phyloP scores from a whole-genome alignment of 2,888 invertebrate species.

The Drosophila greeni region DNA sequence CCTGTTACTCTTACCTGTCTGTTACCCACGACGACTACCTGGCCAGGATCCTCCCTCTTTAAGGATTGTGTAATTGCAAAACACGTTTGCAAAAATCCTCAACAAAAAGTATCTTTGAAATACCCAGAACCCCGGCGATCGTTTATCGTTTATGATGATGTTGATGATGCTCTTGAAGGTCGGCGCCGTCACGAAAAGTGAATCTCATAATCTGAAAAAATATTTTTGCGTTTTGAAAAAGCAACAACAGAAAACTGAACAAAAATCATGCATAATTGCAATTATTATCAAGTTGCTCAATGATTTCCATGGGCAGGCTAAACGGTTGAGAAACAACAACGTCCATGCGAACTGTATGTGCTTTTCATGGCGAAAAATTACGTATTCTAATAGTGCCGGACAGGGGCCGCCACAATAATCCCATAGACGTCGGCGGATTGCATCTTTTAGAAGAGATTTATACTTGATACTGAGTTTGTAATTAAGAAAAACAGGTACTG shows the following conservation, averaged over 20 bases:
- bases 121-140: conserved; percentile 27
- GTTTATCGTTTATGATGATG: conserved; percentile 11
- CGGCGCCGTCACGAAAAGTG: conserved; percentile 34
- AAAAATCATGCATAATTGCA: conserved; percentile 51
- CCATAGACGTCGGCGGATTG: not conserved
- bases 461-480: not conserved
- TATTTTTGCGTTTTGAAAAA: conserved; percentile 30
- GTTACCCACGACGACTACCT: not conserved
- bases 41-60: not conserved
- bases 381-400: conserved; percentile 22
- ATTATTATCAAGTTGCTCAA: conserved; percentile 50
- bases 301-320: conserved; percentile 36
- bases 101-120: not conserved
- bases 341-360: conserved; percentile 11
- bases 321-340: conserved; percentile 35
- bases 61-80: conserved; percentile 2
- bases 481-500: not conserved
- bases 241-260: not conserved
- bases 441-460: not conserved
- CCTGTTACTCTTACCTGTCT: not conserved
- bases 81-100: conserved; percentile 2
- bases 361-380: conserved; percentile 31
- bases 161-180: conserved; percentile 33
- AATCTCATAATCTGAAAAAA: conserved; percentile 31
- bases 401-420: not conserved